Conservation (phyloP, 2,888 invertebrate species). For the Melinopterus prodromus region DNA sequence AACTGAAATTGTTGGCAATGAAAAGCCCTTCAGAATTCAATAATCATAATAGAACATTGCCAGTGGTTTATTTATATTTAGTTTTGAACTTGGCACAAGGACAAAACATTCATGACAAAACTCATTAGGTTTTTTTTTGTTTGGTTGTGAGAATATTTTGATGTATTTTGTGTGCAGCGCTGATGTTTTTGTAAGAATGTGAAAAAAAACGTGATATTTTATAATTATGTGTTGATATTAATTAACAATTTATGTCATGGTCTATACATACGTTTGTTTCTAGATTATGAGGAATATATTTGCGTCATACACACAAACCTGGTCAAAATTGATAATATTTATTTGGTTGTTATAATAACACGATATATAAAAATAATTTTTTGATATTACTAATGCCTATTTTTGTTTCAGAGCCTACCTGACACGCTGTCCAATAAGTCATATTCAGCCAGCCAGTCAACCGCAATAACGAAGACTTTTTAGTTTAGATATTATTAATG, state of each 20-base stretch:
- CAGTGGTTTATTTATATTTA: background rate
- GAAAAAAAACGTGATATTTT: too few relatives aligned
- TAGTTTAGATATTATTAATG: slow-evolving; percentile 43
- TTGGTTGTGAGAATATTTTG: background rate
- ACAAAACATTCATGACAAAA: background rate
- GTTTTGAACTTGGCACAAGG: background rate
- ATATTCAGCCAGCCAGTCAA: slow-evolving; percentile 55
- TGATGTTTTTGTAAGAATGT: too few relatives aligned
- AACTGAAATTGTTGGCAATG: background rate
- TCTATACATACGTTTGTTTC: too few relatives aligned
- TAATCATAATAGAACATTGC: background rate
- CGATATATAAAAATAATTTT: background rate
- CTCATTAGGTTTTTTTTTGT: slow-evolving; percentile 10
- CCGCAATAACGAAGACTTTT: slow-evolving; percentile 60
- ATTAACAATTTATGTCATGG: too few relatives aligned
- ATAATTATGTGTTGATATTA: too few relatives aligned
- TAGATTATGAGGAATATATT: too few relatives aligned
- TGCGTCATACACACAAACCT: too few relatives aligned
- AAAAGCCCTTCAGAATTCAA: background rate
- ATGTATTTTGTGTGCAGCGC: too few relatives aligned
- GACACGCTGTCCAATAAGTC: slow-evolving; percentile 48
- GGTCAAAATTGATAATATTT: background rate
- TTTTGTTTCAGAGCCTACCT: slow-evolving; percentile 49
- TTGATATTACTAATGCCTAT: background rate
- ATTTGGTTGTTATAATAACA: background rate